Base-by-base conservation (phyloP, 1,140 invertebrate genomes). In the Paramacrobiotus metropolitanus region DNA sequence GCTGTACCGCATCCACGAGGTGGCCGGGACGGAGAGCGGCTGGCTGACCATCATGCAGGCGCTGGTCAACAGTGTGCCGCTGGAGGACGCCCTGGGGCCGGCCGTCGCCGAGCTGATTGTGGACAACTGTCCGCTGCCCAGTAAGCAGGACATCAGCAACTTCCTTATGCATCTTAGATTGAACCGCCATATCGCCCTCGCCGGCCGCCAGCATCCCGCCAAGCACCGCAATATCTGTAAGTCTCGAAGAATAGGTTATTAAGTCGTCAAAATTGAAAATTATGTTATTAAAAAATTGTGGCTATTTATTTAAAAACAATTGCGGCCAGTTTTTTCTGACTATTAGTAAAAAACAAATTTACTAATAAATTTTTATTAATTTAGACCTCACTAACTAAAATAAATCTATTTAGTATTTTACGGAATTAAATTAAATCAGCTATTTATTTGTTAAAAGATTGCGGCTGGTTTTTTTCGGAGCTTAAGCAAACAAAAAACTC, bases 121-220 rank as follows among this genome's bases (percentile, higher is more conserved):
- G 31, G 88, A 94, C 72, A 88, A 93, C 70, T 90, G 86, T 69
- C 87, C 88, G 31, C 73, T 94, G 65, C 89, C 90, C 48, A 85
- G 86, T 30, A 87, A 86, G 77, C 48, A 55, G 24, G 48, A 55
- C 24, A 55, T 55, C 28, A 15, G 28, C 15, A 55, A 55, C 24
- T 55, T 55, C 48, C 48, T 55, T 4, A 28, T 4, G 15, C 24
- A 20, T 28, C 15, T 24, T 24, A 15, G 48, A 55, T 24, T 24
- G 24, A 55, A 24, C 24, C 48, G 48, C 15, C 48, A 55, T 28
- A 20, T 24, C 24, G 48, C 48, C 15, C 28, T 55, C 4, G 48
- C 48, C 24, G 48, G 48, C 9, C 48, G 48, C 4, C 48, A 55
- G 24, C 48, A 55, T 28, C 48, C 48, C 4, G 15, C 28, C 15